A percentile compares a stretch with the other conserved stretches of the same genome.
Conservation (phyloP, 2,888 invertebrate genomes). For the Leptopilina drosophilae region DNA sequence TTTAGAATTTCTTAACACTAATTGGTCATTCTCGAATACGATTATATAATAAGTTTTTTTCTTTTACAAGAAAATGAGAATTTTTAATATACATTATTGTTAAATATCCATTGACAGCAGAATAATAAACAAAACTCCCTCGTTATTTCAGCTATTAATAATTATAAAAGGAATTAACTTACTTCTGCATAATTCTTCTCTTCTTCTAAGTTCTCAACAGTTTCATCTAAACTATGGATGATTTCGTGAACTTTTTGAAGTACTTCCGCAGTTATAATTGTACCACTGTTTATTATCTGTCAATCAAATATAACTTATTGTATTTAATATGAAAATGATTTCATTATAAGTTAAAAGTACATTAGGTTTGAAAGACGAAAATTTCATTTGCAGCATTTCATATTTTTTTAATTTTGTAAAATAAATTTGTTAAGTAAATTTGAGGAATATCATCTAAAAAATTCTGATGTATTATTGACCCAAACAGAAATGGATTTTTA, state of each 20-base stretch:
- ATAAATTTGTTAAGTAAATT: neutral
- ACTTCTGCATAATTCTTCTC: neutral
- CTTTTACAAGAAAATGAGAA: too few relatives aligned
- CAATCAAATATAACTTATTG: neutral
- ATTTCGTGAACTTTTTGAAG: neutral
- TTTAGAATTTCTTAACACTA: too few relatives aligned
- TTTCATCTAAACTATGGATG: neutral
- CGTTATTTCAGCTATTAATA: too few relatives aligned
- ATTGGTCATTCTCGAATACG: too few relatives aligned
- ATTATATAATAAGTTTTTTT: too few relatives aligned
- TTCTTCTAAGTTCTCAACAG: neutral
- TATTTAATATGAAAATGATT: neutral
- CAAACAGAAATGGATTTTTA: neutral
- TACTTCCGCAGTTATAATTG: conserved; percentile 1
- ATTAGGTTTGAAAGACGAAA: neutral
- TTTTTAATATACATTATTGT: too few relatives aligned
- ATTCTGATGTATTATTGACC: neutral
- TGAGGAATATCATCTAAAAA: neutral
- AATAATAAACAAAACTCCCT: too few relatives aligned
- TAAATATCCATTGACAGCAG: too few relatives aligned
- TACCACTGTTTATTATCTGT: neutral
- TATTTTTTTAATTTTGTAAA: neutral
- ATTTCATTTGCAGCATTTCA: neutral
- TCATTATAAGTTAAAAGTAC: neutral
- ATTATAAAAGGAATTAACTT: conserved; percentile 1